A percentile compares a stretch with the other conserved stretches of the same genome.
These are phyloP conservation scores for Lampris megalopsis DNA, from an alignment of 2,113 vertebrate genomes.

Conservation along the genomic window DNA sequence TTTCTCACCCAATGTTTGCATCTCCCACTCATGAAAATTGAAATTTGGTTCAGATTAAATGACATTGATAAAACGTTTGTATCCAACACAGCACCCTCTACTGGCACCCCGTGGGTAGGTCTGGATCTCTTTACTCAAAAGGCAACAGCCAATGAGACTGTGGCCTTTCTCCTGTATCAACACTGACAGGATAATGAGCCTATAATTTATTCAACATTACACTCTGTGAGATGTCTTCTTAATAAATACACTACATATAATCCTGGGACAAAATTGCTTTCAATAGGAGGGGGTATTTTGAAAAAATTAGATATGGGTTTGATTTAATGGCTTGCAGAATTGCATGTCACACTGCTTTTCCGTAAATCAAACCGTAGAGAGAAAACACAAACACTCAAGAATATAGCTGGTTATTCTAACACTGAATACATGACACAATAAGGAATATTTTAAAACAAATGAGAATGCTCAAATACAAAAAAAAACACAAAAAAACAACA, in stretches of 20 bases:
- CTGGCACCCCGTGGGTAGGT: slow-evolving; percentile 50
- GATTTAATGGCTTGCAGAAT: background rate
- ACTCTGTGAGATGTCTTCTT: background rate
- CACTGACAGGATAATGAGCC: background rate
- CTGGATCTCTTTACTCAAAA: background rate
- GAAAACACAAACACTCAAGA: background rate
- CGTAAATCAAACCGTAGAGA: slow-evolving; percentile 4
- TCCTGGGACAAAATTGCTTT: background rate
- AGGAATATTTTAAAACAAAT: no score
- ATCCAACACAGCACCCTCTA: slow-evolving; percentile 74
- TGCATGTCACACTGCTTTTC: background rate
- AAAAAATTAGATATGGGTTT: background rate
- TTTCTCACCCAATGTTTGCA: slow-evolving; percentile 81
- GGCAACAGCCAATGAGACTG: slow-evolving; percentile 18
- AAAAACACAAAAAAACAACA: slow-evolving; percentile 27
- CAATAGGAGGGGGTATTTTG: background rate
- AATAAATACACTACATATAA: background rate
- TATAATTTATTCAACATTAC: background rate
- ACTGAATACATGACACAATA: no score
- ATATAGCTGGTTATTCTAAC: slow-evolving; percentile 19
- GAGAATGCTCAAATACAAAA: background rate
- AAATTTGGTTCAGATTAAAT: slow-evolving; percentile 82
- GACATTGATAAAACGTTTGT: slow-evolving; percentile 74
- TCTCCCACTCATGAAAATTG: slow-evolving; percentile 82
- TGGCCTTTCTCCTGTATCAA: slow-evolving; percentile 32